Evolutionary conservation across 2,113 vertebrate genomes (phyloP).

Genomic region (Cervus canadensis): DNA sequence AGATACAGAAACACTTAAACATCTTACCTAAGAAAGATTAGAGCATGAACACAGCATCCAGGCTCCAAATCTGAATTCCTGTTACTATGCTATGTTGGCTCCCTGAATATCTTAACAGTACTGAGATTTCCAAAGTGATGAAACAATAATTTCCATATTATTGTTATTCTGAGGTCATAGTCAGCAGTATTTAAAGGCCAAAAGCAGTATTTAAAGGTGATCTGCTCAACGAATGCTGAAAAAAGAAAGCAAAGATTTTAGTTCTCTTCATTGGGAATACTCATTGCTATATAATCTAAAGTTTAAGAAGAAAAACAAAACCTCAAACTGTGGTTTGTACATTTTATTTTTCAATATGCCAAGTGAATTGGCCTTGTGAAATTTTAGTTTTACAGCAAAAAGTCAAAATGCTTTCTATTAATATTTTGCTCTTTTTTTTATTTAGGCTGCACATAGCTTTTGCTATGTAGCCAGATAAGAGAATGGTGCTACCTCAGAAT

Average conservation of each 20-base stretch:
- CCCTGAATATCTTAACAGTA: neutral
- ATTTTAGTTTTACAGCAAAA: neutral
- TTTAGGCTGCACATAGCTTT: neutral
- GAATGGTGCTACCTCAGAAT: neutral
- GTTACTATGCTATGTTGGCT: neutral
- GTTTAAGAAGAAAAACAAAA: neutral
- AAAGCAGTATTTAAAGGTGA: neutral
- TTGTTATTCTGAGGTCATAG: neutral
- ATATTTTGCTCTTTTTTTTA: neutral
- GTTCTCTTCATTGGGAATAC: neutral
- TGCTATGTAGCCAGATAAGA: neutral
- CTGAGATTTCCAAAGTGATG: neutral
- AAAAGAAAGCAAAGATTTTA: neutral
- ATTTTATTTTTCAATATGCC: conserved; percentile 38
- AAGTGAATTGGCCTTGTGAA: neutral
- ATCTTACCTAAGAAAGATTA: neutral
- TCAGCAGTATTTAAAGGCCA: neutral
- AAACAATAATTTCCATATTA: neutral
- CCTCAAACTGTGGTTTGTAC: neutral
- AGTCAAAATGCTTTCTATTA: neutral
- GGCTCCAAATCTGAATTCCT: neutral
- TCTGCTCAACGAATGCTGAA: neutral
- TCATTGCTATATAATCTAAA: neutral
- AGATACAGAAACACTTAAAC: neutral
- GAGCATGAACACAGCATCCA: neutral